Evolutionary conservation across 2,113 vertebrate genomes (phyloP), one percentile per base, ranked within the genome.

Genomic region (Ellobius talpinus): DNA sequence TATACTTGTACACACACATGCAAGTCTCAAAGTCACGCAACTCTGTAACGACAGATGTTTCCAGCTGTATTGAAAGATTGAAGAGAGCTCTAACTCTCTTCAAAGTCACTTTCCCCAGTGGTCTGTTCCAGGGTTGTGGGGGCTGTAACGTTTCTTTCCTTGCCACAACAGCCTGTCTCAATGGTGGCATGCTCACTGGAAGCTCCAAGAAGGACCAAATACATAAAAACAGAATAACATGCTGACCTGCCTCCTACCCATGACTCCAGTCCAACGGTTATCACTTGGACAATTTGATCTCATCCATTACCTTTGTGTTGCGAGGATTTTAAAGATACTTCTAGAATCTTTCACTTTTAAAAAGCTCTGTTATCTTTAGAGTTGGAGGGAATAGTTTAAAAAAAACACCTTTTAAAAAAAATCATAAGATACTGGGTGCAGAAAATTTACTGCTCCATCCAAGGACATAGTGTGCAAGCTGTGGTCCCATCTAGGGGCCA

Each of bases 301-400:
- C 21, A 52, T 36, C 19, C n/a, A 33, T 90, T n/a, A 23, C 45
- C 61, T 89, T 87, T 96, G 19, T 74, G 86, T 91, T 58, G 39
- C 31, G 5, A 61, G 17, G 58, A 85, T 88, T 95, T 88, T 86
- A 87, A 85, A 97, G 87, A 81, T 85, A 1, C 24, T 90, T 47
- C 55, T 68, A 26, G 65, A 72, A 45, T 74, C 26, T 33, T 93
- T 50, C 26, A 29, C 58, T 45, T 78, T 90, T 86, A 66, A 84
- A 45, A 13, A 55, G 16, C 21, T 61, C 63, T 89, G 4, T 81
- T 91, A 29, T 65, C 70, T 86, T 93, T 78, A 74, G 14, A 78
- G 5, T 73, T 52, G 33, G 14, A 65, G 87, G 26, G 19, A 94
- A 81, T 61, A 17, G 9, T 61, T n/a, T n/a, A 84, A 87, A 73